Percentiles rank a stretch among this genome's conserved stretches.
Evolutionary conservation across 1,140 invertebrate genomes (phyloP).

Genomic region (Rhopalosiphum maidis): DNA sequence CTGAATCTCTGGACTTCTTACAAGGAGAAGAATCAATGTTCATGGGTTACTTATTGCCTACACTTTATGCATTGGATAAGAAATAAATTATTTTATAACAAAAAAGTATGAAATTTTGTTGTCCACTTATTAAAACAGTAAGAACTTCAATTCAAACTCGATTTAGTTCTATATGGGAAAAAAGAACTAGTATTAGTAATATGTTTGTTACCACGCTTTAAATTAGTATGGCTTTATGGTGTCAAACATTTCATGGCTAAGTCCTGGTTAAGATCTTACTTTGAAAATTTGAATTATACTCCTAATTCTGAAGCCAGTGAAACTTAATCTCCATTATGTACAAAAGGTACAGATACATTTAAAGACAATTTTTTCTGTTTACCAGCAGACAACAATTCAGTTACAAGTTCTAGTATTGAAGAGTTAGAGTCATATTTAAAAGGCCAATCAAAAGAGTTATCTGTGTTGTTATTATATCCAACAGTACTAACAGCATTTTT

Average conservation of each 20-base stretch:
- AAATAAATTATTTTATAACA: constrained; percentile 10
- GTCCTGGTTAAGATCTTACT: background rate
- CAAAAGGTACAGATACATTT: background rate
- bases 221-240: constrained; percentile 37
- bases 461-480: background rate
- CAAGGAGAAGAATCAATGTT: constrained; percentile 31
- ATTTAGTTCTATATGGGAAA: constrained; percentile 3
- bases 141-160: background rate
- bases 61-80: constrained; percentile 31
- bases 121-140: background rate
- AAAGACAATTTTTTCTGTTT: constrained; percentile 30
- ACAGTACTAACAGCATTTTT: background rate
- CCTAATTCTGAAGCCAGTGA: background rate
- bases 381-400: background rate
- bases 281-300: background rate
- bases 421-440: background rate
- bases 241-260: background rate
- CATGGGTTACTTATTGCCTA: constrained; percentile 14
- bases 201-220: constrained; percentile 29
- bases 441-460: background rate
- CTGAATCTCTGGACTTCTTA: background rate
- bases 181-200: constrained; percentile 37
- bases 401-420: background rate
- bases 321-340: background rate
- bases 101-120: constrained; percentile 7